A percentile compares a stretch with the other conserved stretches of the same genome.
These are phyloP conservation scores for Pristionchus pacificus DNA, from an alignment of 1,140 invertebrate species.

Conservation along the genomic window DNA sequence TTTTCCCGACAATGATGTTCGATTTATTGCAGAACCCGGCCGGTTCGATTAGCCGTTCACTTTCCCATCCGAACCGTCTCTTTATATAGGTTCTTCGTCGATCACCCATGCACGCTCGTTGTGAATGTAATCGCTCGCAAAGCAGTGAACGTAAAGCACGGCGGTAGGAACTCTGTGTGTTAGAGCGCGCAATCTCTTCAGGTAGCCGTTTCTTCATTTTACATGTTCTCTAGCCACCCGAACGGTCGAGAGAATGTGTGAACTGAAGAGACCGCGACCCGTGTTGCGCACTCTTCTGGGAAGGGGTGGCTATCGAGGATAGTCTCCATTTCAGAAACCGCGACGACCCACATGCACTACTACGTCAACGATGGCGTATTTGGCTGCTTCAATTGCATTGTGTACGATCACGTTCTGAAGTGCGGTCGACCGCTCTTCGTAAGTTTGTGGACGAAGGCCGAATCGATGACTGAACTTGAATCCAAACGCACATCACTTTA, in stretches of 20 bases:
- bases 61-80: no score
- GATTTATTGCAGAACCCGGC: constrained; percentile 85
- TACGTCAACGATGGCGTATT: constrained; percentile 96
- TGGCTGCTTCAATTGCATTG: constrained; percentile 91
- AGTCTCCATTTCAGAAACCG: constrained; percentile 36
- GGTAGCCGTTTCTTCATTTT: no score
- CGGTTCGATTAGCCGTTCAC: no score
- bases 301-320: no score
- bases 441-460: no score
- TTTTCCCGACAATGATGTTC: constrained; percentile 77
- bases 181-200: background rate
- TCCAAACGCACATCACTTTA: no score
- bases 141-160: constrained; percentile 60
- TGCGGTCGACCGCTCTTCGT: constrained; percentile 30
- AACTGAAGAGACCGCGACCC: no score
- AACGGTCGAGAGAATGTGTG: no score
- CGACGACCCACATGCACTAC: constrained; percentile 68
- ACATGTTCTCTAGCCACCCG: no score
- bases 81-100: constrained; percentile 75
- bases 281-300: no score
- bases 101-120: constrained; percentile 84
- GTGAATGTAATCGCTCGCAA: constrained; percentile 79
- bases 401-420: constrained; percentile 80
- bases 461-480: no score
- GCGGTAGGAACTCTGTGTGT: constrained; percentile 36